Conservation (phyloP, 2,888 invertebrate genomes). For the Argyresthia goedartella region DNA sequence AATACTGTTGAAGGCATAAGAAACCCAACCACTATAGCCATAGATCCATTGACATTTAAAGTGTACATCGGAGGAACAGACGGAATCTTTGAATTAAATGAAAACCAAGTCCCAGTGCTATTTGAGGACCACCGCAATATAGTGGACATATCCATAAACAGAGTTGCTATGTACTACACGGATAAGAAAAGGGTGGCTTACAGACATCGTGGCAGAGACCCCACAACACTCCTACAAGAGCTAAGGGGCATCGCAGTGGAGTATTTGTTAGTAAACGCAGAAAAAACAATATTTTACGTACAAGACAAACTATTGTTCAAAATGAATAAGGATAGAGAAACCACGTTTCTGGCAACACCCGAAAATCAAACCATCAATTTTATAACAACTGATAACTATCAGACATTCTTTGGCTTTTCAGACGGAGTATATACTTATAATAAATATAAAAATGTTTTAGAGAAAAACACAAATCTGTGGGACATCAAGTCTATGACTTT, state of each 20-base stretch:
- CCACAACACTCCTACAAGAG: slow-evolving; percentile 28
- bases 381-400: slow-evolving; percentile 32
- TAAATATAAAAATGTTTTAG: slow-evolving; percentile 49
- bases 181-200: slow-evolving; percentile 34
- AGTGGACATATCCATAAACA: slow-evolving; percentile 16
- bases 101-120: slow-evolving; percentile 34
- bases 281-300: slow-evolving; percentile 41
- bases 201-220: slow-evolving; percentile 32
- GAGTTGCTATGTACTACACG: slow-evolving; percentile 38
- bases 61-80: slow-evolving; percentile 46
- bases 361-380: slow-evolving; percentile 30
- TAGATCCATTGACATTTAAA: slow-evolving; percentile 38
- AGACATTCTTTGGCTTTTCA: slow-evolving; percentile 30
- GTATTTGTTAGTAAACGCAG: slow-evolving; percentile 38
- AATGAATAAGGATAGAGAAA: slow-evolving; percentile 32
- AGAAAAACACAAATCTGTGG: slow-evolving; percentile 34
- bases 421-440: slow-evolving; percentile 46
- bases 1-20: slow-evolving; percentile 38
- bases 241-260: slow-evolving; percentile 30
- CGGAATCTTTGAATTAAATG: slow-evolving; percentile 41
- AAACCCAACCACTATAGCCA: slow-evolving; percentile 44
- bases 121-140: slow-evolving; percentile 13
- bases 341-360: slow-evolving; percentile 36
- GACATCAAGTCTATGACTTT: slow-evolving; percentile 41
- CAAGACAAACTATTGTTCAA: slow-evolving; percentile 31